Base-by-base conservation (phyloP, 2,888 invertebrate species). In the Nipponacmea schrenckii region DNA sequence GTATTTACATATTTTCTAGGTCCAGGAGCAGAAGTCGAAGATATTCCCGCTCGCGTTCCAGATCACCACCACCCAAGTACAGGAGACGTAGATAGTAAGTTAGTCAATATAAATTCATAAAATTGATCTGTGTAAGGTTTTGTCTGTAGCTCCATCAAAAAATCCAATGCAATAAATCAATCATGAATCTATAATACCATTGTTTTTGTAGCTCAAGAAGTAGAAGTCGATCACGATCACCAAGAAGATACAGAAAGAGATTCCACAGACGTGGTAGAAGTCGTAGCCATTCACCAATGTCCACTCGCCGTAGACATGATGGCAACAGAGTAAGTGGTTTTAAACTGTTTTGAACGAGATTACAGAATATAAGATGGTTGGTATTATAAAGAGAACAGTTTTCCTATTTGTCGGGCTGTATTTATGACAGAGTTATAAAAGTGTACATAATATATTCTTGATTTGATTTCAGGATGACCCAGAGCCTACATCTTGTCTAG, bases 401-500 rank as follows among this genome's bases (percentile, higher is more conserved):
- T n/a, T n/a, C n/a, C n/a, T n/a, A n/a, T n/a, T n/a, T n/a, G n/a
- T n/a, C n/a, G n/a, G n/a, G n/a, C n/a, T n/a, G n/a, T n/a, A n/a
- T n/a, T n/a, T n/a, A n/a, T n/a, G n/a, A n/a, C n/a, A n/a, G n/a
- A n/a, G n/a, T n/a, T n/a, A n/a, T n/a, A n/a, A n/a, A n/a, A n/a
- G n/a, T n/a, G n/a, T n/a, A n/a, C 31, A 31, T 31, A 8, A 39
- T 39, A 44, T 56, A 2, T 44, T 24, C 45, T 69, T 67, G 69
- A 67, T 68, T 64, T 20, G 64, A 10, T 77, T 79, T 79, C 89
- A 92, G 92, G 95, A 96, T 84, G 94, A 95, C 87, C 97, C 97
- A 0, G 93, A 94, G 76, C 94, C 95, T 2, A 94, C 94, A 65
- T 92, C 95, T 69, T 98, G 97, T 87, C 91, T 98, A 67, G 98